A percentile compares a stretch with the other conserved stretches of the same genome.
Conservation (phyloP, 2,797 vertebrate species). For the Mycteria americana region DNA sequence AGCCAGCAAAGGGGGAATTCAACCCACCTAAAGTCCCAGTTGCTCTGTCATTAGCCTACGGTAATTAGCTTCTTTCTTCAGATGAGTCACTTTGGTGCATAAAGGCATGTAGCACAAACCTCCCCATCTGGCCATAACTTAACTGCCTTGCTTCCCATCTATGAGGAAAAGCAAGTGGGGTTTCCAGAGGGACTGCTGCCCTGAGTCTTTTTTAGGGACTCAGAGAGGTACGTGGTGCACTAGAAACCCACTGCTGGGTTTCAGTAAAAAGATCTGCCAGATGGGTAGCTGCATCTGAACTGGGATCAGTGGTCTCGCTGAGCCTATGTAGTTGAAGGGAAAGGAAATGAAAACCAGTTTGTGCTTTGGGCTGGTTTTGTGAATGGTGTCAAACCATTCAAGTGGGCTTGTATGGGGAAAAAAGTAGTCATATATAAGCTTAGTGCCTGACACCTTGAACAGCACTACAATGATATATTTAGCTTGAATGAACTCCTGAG, state of each 20-base stretch:
- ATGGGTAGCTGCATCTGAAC: background rate
- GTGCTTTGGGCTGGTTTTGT: background rate
- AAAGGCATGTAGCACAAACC: background rate
- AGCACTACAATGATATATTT: conserved; percentile 23
- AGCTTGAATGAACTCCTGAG: conserved; percentile 24
- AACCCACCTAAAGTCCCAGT: background rate
- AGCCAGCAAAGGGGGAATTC: background rate
- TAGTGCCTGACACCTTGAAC: background rate
- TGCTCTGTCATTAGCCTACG: background rate
- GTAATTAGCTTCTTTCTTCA: background rate
- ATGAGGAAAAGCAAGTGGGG: background rate
- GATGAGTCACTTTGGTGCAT: accelerated
- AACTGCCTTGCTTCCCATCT: background rate
- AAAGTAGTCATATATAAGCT: background rate
- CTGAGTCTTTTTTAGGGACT: background rate
- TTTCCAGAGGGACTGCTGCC: background rate
- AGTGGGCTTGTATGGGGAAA: background rate
- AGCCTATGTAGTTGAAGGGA: background rate
- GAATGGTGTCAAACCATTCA: background rate
- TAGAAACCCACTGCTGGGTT: background rate
- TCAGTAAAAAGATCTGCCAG: background rate
- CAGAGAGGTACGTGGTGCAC: background rate
- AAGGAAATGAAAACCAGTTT: background rate
- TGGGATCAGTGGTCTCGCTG: background rate
- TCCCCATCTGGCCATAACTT: background rate